phyloP scores from a whole-genome alignment of 2,113 vertebrate genomes.

The Gadus chalcogrammus region DNA sequence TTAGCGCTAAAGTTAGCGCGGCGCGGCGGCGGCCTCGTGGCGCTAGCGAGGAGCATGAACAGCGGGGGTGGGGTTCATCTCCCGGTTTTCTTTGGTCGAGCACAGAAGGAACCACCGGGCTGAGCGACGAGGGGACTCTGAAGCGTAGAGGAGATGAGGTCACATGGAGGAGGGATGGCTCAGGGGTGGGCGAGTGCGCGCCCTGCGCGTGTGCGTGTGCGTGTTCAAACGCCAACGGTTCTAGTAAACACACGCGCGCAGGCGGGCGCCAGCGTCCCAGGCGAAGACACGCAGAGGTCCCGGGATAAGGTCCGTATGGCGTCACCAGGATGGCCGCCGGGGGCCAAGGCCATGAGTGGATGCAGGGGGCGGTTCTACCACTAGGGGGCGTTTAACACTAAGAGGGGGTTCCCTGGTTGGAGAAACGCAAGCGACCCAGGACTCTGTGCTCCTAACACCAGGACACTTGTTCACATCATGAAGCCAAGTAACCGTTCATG shows the following conservation, averaged over 20 bases:
- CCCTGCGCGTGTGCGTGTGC: neutral
- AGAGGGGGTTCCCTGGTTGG: no score
- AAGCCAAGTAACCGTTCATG: no score
- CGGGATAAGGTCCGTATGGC: slow-evolving; percentile 43
- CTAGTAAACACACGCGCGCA: neutral
- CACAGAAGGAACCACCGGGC: slow-evolving; percentile 32
- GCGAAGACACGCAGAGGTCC: neutral
- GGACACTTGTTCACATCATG: no score
- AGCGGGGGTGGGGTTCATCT: slow-evolving; percentile 44
- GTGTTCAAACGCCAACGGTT: slow-evolving; percentile 28
- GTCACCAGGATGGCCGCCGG: slow-evolving; percentile 30
- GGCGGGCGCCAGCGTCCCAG: neutral
- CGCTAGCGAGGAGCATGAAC: slow-evolving; percentile 50
- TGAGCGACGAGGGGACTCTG: slow-evolving; percentile 33
- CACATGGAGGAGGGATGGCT: slow-evolving; percentile 39
- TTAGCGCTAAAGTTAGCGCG: slow-evolving; percentile 40
- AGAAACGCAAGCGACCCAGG: no score
- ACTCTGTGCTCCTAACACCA: no score
- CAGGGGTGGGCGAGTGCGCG: slow-evolving; percentile 25
- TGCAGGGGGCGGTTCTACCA: slow-evolving; percentile 17
- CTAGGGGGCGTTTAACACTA: neutral
- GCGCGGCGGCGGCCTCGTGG: neutral
- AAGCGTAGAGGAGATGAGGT: slow-evolving; percentile 48
- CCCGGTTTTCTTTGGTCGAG: slow-evolving; percentile 75
- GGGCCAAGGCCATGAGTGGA: slow-evolving; percentile 18